Evolutionary conservation across 2,797 vertebrate genomes (phyloP).

Genomic region (Clarias pachynema): DNA sequence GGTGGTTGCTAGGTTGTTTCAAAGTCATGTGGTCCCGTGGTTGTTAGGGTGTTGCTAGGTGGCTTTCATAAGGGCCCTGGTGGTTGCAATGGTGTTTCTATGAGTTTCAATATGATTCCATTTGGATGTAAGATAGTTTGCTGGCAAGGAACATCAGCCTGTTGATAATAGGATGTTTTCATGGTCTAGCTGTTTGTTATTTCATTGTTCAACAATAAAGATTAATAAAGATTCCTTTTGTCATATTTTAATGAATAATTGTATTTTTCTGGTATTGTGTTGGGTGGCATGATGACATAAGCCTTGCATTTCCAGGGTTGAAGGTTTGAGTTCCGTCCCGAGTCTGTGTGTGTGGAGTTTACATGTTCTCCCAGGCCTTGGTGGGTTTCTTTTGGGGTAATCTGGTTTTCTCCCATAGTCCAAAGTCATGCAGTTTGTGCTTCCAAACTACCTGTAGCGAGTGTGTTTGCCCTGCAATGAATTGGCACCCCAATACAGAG

Average conservation of each 20-base stretch:
- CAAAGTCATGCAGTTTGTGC: no score
- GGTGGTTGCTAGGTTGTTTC: not conserved
- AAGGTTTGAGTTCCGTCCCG: no score
- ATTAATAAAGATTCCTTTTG: not conserved
- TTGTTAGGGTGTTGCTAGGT: not conserved
- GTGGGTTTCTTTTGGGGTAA: no score
- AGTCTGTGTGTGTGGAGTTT: no score
- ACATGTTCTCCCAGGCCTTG: no score
- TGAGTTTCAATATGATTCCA: not conserved
- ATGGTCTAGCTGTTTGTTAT: not conserved
- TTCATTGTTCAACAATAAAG: not conserved
- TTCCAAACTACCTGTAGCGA: no score
- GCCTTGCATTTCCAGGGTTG: no score
- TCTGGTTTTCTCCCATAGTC: no score
- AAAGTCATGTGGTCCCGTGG: not conserved
- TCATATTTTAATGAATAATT: not conserved
- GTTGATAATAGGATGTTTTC: not conserved
- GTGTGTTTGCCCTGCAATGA: no score
- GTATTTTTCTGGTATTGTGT: constrained; percentile 3
- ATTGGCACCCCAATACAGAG: no score
- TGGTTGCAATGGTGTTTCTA: not conserved
- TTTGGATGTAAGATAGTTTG: not conserved
- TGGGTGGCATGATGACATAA: not conserved
- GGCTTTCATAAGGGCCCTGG: not conserved
- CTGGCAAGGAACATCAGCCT: not conserved